Percentiles rank a stretch among this genome's conserved stretches.
Conservation (phyloP, 2,113 vertebrate species). For the Poeciliopsis turrubarensis region DNA sequence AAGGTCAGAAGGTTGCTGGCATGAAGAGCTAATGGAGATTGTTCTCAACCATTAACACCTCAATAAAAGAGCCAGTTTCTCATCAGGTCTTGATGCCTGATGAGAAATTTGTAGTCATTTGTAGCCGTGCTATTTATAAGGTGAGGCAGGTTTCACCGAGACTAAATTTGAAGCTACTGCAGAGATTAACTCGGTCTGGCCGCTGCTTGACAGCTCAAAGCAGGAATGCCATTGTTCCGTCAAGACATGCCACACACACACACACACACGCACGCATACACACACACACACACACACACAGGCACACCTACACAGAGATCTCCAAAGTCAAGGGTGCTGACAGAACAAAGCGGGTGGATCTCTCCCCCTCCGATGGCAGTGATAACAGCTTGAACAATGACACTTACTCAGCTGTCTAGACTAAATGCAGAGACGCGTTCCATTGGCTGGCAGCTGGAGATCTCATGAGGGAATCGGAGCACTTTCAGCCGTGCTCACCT, state of each 20-base stretch:
- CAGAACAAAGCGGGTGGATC: slow-evolving; percentile 62
- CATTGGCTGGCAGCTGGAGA: slow-evolving; percentile 44
- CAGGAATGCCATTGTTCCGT: slow-evolving; percentile 56
- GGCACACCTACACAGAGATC: not conserved
- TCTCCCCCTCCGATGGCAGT: slow-evolving; percentile 43
- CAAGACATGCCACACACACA: slow-evolving; percentile 10
- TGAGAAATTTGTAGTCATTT: too few species aligned
- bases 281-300: too few species aligned
- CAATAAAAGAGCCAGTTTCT: slow-evolving; percentile 16
- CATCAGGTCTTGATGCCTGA: slow-evolving; percentile 14
- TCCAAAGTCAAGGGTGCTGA: slow-evolving; percentile 48
- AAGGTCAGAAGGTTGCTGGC: slow-evolving; percentile 28
- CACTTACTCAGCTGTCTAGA: slow-evolving; percentile 67
- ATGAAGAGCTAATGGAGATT: slow-evolving; percentile 8
- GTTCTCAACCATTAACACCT: slow-evolving; percentile 25
- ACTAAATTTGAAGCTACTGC: not conserved
- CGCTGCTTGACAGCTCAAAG: slow-evolving; percentile 45
- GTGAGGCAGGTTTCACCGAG: slow-evolving; percentile 55
- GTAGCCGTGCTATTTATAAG: slow-evolving; percentile 22
- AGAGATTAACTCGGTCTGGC: slow-evolving; percentile 9
- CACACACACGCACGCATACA: too few species aligned
- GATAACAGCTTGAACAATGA: slow-evolving; percentile 66
- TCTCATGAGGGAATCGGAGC: slow-evolving; percentile 54
- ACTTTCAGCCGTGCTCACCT: slow-evolving; percentile 63
- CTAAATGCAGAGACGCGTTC: slow-evolving; percentile 36